Conservation (phyloP, 2,888 invertebrate species). For the Hybos culiciformis region DNA sequence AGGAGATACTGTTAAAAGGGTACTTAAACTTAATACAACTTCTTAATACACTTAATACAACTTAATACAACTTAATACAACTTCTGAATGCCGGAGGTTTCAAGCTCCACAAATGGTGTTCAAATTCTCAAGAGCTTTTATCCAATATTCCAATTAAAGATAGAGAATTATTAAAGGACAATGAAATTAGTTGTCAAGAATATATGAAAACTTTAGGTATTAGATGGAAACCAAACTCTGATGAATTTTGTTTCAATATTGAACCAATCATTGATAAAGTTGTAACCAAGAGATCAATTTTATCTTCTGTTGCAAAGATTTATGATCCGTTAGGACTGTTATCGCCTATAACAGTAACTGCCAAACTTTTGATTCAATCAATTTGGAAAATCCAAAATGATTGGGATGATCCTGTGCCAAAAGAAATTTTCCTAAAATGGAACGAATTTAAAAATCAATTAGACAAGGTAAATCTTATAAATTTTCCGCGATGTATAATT, state of each 20-base stretch:
- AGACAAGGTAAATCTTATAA: background rate
- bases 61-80: no score
- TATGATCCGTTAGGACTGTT: constrained; percentile 12
- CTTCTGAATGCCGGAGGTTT: constrained; percentile 8
- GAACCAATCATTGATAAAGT: constrained; percentile 1
- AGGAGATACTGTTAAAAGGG: background rate
- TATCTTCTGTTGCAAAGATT: constrained; percentile 8
- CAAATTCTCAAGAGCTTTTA: background rate
- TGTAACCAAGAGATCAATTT: background rate
- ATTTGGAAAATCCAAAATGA: constrained; percentile 9
- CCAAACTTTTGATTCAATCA: constrained; percentile 12
- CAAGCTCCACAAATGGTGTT: constrained; percentile 6
- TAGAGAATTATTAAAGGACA: background rate
- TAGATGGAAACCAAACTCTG: constrained; percentile 10
- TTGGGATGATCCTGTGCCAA: constrained; percentile 11
- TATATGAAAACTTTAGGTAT: constrained; percentile 8
- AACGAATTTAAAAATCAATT: background rate
- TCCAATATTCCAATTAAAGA: background rate
- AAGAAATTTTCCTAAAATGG: constrained; percentile 7
- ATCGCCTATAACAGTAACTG: constrained; percentile 9
- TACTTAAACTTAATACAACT: no score
- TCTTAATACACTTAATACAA: no score
- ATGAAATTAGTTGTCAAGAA: background rate
- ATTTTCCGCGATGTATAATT: background rate
- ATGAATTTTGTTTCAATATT: constrained; percentile 5